phyloP scores from a whole-genome alignment of 2,888 invertebrate species.

The Allolobophora icterica region DNA sequence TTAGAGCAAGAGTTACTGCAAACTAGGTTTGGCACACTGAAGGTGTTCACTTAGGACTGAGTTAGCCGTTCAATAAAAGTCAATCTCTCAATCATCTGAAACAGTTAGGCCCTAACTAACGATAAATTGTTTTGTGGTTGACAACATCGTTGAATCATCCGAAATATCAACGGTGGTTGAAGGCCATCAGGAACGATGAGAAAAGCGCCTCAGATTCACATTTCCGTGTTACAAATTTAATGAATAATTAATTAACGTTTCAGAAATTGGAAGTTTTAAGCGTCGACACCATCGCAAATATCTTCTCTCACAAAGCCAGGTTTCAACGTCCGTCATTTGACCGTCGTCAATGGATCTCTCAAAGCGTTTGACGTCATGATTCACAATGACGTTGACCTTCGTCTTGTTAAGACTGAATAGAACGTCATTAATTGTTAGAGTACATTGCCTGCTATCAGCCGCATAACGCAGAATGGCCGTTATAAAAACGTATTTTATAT shows the following conservation, averaged over 20 bases:
- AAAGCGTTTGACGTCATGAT: neutral
- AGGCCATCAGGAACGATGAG: neutral
- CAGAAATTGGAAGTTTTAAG: neutral
- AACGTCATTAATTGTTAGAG: constrained; percentile 1
- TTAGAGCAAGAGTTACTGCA: no score
- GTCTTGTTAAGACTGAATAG: neutral
- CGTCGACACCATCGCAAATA: no score
- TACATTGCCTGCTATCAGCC: neutral
- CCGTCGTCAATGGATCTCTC: neutral
- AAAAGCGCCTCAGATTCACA: neutral
- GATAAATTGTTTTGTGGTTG: neutral
- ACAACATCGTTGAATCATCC: neutral
- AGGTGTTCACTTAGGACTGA: no score
- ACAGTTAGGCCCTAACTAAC: no score
- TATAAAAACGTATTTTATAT: neutral
- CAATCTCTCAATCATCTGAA: no score
- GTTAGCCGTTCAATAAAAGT: no score
- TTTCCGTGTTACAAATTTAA: no score
- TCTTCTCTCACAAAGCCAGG: no score
- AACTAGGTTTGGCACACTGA: no score
- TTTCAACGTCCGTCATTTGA: no score
- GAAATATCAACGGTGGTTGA: no score
- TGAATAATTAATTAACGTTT: no score
- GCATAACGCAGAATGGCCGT: neutral
- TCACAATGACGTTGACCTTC: neutral